phyloP scores from a whole-genome alignment of 2,113 vertebrate genomes.

The Macheiramphus alcinus region DNA sequence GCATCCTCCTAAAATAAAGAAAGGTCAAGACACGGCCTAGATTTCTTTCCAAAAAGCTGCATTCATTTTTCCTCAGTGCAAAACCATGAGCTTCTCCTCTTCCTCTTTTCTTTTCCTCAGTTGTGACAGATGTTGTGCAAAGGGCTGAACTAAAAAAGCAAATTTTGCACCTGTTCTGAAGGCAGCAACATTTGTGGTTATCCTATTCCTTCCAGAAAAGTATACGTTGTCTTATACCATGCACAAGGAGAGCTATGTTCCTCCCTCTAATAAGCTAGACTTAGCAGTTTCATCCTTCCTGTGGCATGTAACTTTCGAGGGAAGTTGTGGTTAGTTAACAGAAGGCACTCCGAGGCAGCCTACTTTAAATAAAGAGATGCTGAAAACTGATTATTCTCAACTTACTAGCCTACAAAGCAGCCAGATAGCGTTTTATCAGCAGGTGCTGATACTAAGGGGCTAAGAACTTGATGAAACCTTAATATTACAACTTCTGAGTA shows the following conservation, averaged over 20 bases:
- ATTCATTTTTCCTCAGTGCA: background rate
- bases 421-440: background rate
- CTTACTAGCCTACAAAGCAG: background rate
- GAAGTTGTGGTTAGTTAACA: conserved; percentile 56
- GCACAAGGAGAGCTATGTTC: conserved; percentile 1
- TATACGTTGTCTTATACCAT: background rate
- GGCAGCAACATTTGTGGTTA: conserved; percentile 31
- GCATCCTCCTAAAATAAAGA: background rate
- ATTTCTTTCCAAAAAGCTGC: background rate
- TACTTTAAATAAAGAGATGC: conserved; percentile 56
- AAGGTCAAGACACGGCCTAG: background rate
- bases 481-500: background rate
- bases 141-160: background rate
- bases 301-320: conserved; percentile 23
- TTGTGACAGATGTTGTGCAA: conserved; percentile 42
- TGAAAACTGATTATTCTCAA: conserved; percentile 27
- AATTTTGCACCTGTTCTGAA: conserved; percentile 50
- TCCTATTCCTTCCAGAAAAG: background rate
- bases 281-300: conserved; percentile 62
- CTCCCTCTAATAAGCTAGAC: conserved; percentile 11
- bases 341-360: background rate
- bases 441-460: background rate
- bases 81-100: conserved; percentile 9
- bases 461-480: background rate
- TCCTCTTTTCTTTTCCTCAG: conserved; percentile 49